These are phyloP conservation scores for Acrocephalus kingi DNA, from an alignment of 2,113 vertebrate genomes.

Conservation along the genomic window DNA sequence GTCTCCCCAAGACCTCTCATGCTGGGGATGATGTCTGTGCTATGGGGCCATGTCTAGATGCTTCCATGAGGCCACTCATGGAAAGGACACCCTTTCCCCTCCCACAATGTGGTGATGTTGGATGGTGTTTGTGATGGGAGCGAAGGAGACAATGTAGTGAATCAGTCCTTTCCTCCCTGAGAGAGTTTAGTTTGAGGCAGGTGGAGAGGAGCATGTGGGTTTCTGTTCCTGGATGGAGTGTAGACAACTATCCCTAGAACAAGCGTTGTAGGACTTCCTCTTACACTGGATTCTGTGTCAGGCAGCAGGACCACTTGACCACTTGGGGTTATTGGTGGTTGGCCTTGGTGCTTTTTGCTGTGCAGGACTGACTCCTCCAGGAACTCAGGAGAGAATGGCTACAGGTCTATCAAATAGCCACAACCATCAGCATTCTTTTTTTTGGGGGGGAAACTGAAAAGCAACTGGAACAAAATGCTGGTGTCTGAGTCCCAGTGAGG, in stretches of 20 bases:
- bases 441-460: not conserved
- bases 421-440: not conserved
- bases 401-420: not conserved
- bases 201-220: not conserved
- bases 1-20: not conserved
- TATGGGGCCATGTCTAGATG: not conserved
- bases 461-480: not conserved
- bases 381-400: not conserved
- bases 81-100: not conserved
- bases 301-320: not conserved
- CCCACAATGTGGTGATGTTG: fast-evolving
- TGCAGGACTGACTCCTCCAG: not conserved
- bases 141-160: not conserved
- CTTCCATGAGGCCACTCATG: not conserved
- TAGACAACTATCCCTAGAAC: not conserved
- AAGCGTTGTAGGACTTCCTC: not conserved
- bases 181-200: not conserved
- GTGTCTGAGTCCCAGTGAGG: not conserved
- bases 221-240: not conserved
- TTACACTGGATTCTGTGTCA: not conserved
- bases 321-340: not conserved
- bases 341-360: not conserved
- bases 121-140: not conserved
- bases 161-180: not conserved
- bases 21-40: not conserved